Conservation (phyloP, 2,888 invertebrate genomes). For the Cheilosia vulpina region DNA sequence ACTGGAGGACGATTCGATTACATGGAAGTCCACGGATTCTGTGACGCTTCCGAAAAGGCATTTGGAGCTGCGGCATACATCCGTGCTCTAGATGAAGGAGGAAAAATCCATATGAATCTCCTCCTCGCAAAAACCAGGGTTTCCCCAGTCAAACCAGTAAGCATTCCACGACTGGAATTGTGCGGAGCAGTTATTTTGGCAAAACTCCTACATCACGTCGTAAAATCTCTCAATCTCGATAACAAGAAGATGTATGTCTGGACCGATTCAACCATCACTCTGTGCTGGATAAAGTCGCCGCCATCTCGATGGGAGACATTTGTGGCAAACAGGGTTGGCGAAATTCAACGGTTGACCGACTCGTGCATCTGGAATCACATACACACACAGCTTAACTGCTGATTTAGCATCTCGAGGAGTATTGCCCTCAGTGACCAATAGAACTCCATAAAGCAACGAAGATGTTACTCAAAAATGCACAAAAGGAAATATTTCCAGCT, state of each 20-base stretch:
- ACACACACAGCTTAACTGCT: constrained; percentile 61
- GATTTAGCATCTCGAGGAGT: constrained; percentile 57
- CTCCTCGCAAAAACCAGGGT: too few relatives aligned
- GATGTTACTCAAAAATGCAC: background rate
- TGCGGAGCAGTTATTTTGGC: background rate
- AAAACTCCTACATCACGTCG: background rate
- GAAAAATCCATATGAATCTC: too few relatives aligned
- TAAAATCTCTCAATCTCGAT: background rate
- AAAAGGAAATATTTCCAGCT: background rate
- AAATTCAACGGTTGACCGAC: constrained; percentile 42
- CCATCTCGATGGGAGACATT: background rate
- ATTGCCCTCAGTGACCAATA: background rate
- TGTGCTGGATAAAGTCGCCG: constrained; percentile 58
- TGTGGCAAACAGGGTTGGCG: too few relatives aligned
- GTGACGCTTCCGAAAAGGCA: too few relatives aligned
- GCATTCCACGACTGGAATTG: background rate
- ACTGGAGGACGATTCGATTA: too few relatives aligned
- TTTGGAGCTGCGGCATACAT: too few relatives aligned
- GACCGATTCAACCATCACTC: constrained; percentile 47
- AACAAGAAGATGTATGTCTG: constrained; percentile 21
- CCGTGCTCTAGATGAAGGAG: too few relatives aligned
- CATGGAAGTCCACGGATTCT: too few relatives aligned
- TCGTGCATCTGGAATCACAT: constrained; percentile 52
- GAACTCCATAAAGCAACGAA: background rate
- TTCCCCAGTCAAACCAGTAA: constrained; percentile 1